Evolutionary conservation across 2,113 vertebrate genomes (phyloP).

Genomic region (Salvator merianae): DNA sequence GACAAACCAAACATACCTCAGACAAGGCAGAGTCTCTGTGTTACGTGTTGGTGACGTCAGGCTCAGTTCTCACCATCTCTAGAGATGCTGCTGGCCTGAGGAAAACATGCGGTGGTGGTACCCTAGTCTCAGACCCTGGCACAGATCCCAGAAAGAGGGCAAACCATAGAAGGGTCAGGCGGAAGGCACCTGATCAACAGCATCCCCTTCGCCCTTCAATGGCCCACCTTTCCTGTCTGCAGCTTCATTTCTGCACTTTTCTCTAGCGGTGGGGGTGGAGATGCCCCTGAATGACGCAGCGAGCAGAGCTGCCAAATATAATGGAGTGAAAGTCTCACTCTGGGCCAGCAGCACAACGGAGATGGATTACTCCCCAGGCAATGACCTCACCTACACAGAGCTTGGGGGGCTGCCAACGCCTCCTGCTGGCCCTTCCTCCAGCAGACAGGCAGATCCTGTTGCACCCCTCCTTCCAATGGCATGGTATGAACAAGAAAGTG

Average conservation of each 20-base stretch:
- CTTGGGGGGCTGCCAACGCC: slow-evolving; percentile 17
- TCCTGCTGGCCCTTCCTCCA: background rate
- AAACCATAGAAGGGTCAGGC: too few relatives aligned
- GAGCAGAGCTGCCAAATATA: background rate
- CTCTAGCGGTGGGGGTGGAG: background rate
- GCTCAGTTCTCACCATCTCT: too few relatives aligned
- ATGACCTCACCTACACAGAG: slow-evolving; percentile 18
- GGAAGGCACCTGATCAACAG: too few relatives aligned
- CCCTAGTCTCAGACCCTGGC: too few relatives aligned
- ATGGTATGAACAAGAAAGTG: background rate
- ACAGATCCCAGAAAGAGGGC: too few relatives aligned
- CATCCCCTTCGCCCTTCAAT: too few relatives aligned
- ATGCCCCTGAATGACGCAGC: slow-evolving; percentile 8
- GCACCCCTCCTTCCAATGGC: background rate
- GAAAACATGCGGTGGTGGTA: too few relatives aligned
- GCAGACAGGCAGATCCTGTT: background rate
- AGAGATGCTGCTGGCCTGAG: too few relatives aligned
- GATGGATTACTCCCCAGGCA: background rate
- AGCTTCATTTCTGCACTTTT: background rate
- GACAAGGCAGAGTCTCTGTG: too few relatives aligned
- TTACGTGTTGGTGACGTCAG: too few relatives aligned
- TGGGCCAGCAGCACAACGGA: background rate
- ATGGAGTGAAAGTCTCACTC: slow-evolving; percentile 1
- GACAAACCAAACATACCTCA: too few relatives aligned
- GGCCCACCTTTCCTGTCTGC: too few relatives aligned